Base-by-base conservation (phyloP, 2,888 invertebrate genomes). In the Cordylochernes scorpioides region DNA sequence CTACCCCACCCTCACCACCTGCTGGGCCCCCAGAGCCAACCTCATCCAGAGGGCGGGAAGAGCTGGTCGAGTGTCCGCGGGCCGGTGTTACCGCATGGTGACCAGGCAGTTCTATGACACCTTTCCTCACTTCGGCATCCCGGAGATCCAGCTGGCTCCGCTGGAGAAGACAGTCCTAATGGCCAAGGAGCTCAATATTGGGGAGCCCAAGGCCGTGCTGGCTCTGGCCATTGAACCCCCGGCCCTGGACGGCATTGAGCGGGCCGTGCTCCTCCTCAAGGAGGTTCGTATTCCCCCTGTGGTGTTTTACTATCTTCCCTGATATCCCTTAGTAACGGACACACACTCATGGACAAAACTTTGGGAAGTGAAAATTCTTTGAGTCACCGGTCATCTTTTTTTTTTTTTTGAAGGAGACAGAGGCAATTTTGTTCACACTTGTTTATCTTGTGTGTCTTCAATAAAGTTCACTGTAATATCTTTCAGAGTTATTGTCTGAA, bases 41-140 rank as follows among this genome's bases (percentile, higher is more conserved):
- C 84, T 82, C 46, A 67, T 65, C 16, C 91, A 91, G 55, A 64
- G 91, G 30, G 66, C 71, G 24, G 91, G 91, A 2, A 67, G 91
- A 36, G 75, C 78, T 30, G 91, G 91, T 2, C 65, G 91, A 41
- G 71, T 84, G 5, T 62, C 71, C 31, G 67, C 70, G 45, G 86
- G 59, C 21, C 59, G 77, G 42, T 78, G 82, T 4, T 91, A 80
- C 52, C 59, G 86, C 30, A 60, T 84, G 38, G 65, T 84, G 0
- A 57, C 64, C 0, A 58, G 62, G 39, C 44, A 50, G 15, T 71
- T 73, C 47, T 82, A 70, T 36, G 27, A 39, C 10, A 25, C 18
- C 5, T 25, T 55, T 4, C 41, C 37, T 6, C 48, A 52, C 2
- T 53, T 49, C 43, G 48, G 48, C 3, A 44, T 43, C 10, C 57